Evolutionary conservation across 2,797 vertebrate genomes (phyloP), one percentile per base, ranked within the genome.

Genomic region (Alexandromys oeconomus): DNA sequence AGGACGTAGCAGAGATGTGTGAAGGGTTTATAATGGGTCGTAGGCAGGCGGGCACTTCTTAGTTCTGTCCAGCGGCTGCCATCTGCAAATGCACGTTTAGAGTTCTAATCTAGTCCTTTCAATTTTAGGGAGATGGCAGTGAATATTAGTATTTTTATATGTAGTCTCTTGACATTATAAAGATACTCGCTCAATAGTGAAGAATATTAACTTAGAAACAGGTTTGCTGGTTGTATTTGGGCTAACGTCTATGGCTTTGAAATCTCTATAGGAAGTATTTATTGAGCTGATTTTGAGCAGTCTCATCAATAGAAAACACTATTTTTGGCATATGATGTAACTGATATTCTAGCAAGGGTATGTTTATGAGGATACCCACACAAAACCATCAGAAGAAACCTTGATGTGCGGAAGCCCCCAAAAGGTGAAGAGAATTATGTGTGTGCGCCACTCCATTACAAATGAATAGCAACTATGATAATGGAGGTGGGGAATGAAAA

Each of bases 301-400:
- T 89, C 89, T 57, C 88, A 95, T 74, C 46, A 93, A n/a, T 23
- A 95, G 88, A 94, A 95, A 96, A 40, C 27, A 84, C 63, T 92
- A 86, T 87, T 34, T 93, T 91, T 92, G 31, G 91, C 37, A 92
- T 17, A 57, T 48, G 57, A 79, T 21, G 1, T 61, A 77, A 69
- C 19, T 87, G 57, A 90, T 87, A 96, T 91, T 87, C 61, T 96
- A 82, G 17, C 73, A 87, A 92, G 31, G 84, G 27, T 81, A 17
- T 81, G 54, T 73, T 87, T 87, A 63, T 48, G 93, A 93, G n/a
- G 81, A 54, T 93, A 54, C 79, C 0, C 29, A 94, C 92, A 77
- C 21, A 48, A 78, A 63, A 74, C 78, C 89, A 37, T 84, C 76
- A 92, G 90, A 92, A 67, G 67, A 29, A 48, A 59, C 27, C 8